Base-by-base conservation (phyloP, 2,888 invertebrate genomes). In the Crossocerus cetratus region DNA sequence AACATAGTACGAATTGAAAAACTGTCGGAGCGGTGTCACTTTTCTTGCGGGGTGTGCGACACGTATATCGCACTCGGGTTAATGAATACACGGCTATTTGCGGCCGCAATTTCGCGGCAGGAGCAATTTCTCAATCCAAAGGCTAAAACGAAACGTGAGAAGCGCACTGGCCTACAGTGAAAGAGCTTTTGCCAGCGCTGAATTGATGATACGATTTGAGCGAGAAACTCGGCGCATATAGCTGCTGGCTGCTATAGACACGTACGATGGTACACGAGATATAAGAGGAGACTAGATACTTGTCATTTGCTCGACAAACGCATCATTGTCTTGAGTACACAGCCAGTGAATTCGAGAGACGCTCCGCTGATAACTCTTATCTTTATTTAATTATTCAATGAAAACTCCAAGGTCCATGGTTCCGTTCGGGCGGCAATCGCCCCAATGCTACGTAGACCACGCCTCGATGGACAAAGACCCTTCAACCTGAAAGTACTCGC, bases 351-450 rank as follows among this genome's bases (percentile, higher is more conserved):
- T 20, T 14, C 45, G 42, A 23, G 32, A 32, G 32, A 32, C 32
- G 22, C 23, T 42, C 22, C 43, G 18, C 21, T 42, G 71, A 74
- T 74, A 74, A 74, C 60, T 57, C 58, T 68, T 72, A 74, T 74
- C 74, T 57, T 18, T 16, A n/a, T 13, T 64, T 70, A 74, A 74
- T 74, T 70, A 74, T 66, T 74, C 63, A 44, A 69, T 60, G 63
- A 56, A 44, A 18, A 45, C 45, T 42, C 56, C 18, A 21, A 43
- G 42, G 22, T 66, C 20, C 16, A 13, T 2, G 55, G 20, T 14
- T 32, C 32, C 32, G 43, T 43, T 43, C 43, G 43, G 16, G 13
- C 49, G 13, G 49, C 49, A 43, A 13, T 43, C 43, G n/a, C 16
- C 49, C 49, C n/a, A 49, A 49, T 49, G 14, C 14, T 14, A 49